A percentile compares a stretch with the other conserved stretches of the same genome.
Conservation (phyloP, 2,888 invertebrate genomes). For the Nemoura dubitans region DNA sequence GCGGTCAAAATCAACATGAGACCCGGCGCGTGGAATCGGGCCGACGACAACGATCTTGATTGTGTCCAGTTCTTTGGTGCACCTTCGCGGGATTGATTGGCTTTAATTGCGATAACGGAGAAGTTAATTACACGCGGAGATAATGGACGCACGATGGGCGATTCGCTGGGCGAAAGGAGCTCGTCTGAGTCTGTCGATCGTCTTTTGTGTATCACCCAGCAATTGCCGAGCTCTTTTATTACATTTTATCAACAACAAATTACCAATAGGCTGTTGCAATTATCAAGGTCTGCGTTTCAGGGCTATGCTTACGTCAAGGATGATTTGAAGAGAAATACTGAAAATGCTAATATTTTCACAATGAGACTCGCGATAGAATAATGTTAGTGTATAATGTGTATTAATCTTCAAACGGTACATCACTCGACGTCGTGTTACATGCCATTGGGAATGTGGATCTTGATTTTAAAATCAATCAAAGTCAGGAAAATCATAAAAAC, state of each 20-base stretch:
- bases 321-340: not conserved
- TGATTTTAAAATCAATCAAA: not conserved
- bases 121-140: not conserved
- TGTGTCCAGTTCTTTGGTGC: not conserved
- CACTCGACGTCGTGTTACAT: not conserved
- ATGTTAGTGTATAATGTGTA: not conserved
- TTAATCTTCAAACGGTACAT: not conserved
- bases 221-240: not conserved
- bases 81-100: not conserved
- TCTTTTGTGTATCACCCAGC: not conserved
- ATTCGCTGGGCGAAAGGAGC: not conserved
- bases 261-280: not conserved
- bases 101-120: not conserved
- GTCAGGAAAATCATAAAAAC: not conserved
- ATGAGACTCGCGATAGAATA: not conserved
- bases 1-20: slow-evolving; percentile 15
- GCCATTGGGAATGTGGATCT: not conserved
- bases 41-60: not conserved
- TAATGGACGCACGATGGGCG: not conserved
- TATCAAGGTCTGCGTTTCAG: not conserved
- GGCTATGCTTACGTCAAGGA: not conserved
- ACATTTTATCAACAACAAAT: not conserved
- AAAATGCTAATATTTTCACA: not conserved
- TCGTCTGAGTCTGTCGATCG: not conserved
- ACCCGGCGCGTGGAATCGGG: not conserved